Evolutionary conservation across 2,888 invertebrate species (phyloP).

Genomic region (Pediacus dermestoides): DNA sequence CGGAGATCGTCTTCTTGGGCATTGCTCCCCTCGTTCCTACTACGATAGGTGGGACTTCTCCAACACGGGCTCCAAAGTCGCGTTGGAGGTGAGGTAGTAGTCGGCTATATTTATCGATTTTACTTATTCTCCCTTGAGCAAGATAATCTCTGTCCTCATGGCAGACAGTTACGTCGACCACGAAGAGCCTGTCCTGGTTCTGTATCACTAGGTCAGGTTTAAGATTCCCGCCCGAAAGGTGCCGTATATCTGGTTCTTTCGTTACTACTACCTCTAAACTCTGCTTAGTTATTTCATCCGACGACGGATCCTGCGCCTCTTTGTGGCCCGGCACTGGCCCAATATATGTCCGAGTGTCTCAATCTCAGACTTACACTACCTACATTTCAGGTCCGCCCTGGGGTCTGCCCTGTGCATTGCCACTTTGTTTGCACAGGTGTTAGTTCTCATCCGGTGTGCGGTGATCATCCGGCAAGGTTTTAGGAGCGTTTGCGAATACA

Average conservation of each 20-base stretch:
- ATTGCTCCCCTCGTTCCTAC: constrained; percentile 39
- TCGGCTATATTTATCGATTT: constrained; percentile 29
- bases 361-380: constrained; percentile 28
- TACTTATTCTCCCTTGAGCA: constrained; percentile 25
- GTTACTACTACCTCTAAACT: constrained; percentile 19
- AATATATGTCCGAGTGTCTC: constrained; percentile 40
- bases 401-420: constrained; percentile 29
- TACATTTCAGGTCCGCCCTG: constrained; percentile 28
- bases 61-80: constrained; percentile 14
- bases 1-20: constrained; percentile 30
- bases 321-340: constrained; percentile 29
- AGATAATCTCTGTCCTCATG: constrained; percentile 22
- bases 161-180: constrained; percentile 35
- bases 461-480: constrained; percentile 33
- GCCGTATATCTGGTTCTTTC: constrained; percentile 19
- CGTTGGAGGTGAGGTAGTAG: constrained; percentile 25
- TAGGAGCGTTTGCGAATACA: constrained; percentile 27
- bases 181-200: constrained; percentile 26
- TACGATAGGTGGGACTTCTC: constrained; percentile 35
- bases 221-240: constrained; percentile 23
- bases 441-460: constrained; percentile 35
- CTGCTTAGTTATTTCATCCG: constrained; percentile 13
- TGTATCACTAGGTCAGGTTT: constrained; percentile 34
- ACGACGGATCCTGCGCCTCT: constrained; percentile 27
- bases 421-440: constrained; percentile 29